phyloP scores from a whole-genome alignment of 1,140 invertebrate species.

The Marisa cornuarietis region DNA sequence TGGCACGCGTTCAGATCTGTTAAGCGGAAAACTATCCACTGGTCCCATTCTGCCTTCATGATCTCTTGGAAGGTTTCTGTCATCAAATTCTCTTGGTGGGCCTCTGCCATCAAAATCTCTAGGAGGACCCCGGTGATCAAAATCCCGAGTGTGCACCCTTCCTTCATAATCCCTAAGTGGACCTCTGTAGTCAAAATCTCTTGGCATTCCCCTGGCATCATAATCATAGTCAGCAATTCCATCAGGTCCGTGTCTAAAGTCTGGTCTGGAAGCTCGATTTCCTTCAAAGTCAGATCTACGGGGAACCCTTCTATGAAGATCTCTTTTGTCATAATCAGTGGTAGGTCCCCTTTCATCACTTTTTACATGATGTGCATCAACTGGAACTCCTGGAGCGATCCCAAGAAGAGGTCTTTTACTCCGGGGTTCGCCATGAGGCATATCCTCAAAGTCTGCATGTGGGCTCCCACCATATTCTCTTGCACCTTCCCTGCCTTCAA shows the following conservation, averaged over 20 bases:
- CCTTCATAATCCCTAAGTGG: conserved; percentile 1
- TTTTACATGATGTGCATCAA: background rate
- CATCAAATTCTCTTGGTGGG: conserved; percentile 16
- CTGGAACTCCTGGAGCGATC: conserved; percentile 13
- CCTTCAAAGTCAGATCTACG: background rate
- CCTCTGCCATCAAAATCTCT: conserved; percentile 33
- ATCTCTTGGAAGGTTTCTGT: conserved; percentile 17
- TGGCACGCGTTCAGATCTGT: conserved; percentile 3
- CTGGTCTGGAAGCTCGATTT: background rate
- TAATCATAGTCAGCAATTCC: background rate
- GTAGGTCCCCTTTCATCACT: background rate
- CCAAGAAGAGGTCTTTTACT: conserved; percentile 10
- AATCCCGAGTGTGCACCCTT: background rate
- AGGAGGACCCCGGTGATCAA: background rate
- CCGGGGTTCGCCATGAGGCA: conserved; percentile 8
- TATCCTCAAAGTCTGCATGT: background rate
- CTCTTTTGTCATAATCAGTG: conserved; percentile 17
- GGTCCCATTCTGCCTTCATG: conserved; percentile 9
- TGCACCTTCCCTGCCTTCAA: conserved; percentile 17
- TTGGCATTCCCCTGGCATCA: conserved; percentile 5
- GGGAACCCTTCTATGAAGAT: conserved; percentile 2
- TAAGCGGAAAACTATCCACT: background rate
- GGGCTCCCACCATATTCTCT: conserved; percentile 1
- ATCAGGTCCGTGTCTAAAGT: background rate
- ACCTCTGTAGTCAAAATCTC: background rate